Evolutionary conservation across 37 sponge, comb jelly and placozoan species (phyloP).

Genomic region (Diacarnus erythraeanus): DNA sequence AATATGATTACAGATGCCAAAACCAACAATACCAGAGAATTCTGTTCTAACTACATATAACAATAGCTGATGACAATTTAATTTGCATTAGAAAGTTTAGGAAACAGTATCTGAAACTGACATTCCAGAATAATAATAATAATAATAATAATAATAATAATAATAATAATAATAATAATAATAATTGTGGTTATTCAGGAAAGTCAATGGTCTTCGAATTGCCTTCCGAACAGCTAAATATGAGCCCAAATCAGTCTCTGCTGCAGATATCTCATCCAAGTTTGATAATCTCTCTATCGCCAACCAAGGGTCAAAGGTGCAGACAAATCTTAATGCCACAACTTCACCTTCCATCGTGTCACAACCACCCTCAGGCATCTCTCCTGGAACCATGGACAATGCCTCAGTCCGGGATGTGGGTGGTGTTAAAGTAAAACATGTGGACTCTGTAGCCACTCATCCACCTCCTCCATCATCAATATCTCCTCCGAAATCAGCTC

Average conservation of each 20-base stretch:
- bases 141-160: too few species aligned
- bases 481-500: neutral
- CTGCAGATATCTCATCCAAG: neutral
- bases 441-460: neutral
- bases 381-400: too few species aligned
- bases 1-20: too few species aligned
- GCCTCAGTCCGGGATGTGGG: neutral
- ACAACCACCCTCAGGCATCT: too few species aligned
- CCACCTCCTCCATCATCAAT: neutral
- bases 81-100: too few species aligned
- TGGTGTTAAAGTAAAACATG: neutral
- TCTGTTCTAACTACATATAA: too few species aligned
- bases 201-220: constrained; percentile 53
- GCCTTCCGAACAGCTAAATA: constrained; percentile 40
- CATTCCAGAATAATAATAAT: too few species aligned
- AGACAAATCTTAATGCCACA: neutral
- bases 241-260: neutral
- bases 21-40: too few species aligned
- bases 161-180: too few species aligned
- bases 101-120: too few species aligned
- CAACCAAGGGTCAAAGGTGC: neutral
- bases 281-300: neutral
- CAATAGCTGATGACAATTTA: too few species aligned
- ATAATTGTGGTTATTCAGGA: constrained; percentile 46
- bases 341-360: neutral